phyloP scores from a whole-genome alignment of 2,888 invertebrate genomes.

The Cepaea hortensis region DNA sequence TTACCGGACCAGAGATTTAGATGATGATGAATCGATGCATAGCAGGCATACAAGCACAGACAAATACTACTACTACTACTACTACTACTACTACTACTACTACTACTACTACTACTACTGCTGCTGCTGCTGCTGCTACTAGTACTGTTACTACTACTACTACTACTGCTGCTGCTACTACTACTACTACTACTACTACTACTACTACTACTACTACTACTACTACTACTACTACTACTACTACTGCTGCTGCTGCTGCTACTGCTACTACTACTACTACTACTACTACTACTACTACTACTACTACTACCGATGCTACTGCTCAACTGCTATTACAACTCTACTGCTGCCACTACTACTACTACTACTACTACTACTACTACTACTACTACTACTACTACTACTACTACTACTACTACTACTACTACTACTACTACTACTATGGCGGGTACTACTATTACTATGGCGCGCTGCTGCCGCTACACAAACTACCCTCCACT shows the following conservation, averaged over 20 bases:
- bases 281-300: slow-evolving; percentile 3
- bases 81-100: too few relatives aligned
- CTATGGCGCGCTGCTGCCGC: background rate
- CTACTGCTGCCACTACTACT: background rate
- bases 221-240: background rate
- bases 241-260: background rate
- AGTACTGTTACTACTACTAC: background rate
- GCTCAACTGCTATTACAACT: too few relatives aligned
- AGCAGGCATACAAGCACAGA: too few relatives aligned
- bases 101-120: background rate
- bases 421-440: slow-evolving; percentile 7
- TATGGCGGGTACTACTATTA: background rate
- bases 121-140: background rate
- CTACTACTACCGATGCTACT: background rate
- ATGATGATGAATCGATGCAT: too few relatives aligned
- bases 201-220: background rate
- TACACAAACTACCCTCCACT: background rate
- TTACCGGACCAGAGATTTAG: too few relatives aligned
- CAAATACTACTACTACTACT: too few relatives aligned
- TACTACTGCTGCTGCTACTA: background rate
- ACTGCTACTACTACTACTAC: background rate
- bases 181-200: background rate
- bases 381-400: background rate
- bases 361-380: background rate
- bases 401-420: slow-evolving; percentile 7